A percentile compares a stretch with the other conserved stretches of the same genome.
These are phyloP conservation scores for Chionoecetes opilio DNA, from an alignment of 1,140 invertebrate genomes.

Conservation along the genomic window DNA sequence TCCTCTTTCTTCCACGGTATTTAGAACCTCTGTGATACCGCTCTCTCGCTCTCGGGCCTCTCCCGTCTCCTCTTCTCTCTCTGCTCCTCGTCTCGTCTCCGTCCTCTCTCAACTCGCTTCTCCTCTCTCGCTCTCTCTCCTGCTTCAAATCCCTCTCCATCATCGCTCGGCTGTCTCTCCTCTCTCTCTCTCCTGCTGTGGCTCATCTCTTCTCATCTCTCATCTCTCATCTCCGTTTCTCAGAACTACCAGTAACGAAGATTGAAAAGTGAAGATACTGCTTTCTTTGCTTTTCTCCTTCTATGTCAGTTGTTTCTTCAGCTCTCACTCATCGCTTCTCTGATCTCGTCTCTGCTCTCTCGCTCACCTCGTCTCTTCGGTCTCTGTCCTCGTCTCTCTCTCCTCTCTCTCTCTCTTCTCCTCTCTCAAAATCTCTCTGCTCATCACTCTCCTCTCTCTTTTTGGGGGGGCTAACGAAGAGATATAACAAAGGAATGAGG, in stretches of 20 bases:
- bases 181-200: background rate
- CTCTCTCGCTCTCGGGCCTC: too few species aligned
- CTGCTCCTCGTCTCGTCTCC: background rate
- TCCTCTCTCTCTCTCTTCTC: background rate
- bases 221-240: background rate
- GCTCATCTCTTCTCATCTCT: background rate
- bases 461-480: too few species aligned
- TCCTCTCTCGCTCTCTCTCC: background rate
- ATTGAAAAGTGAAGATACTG: too few species aligned
- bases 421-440: background rate
- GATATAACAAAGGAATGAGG: too few species aligned
- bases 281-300: background rate
- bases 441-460: background rate
- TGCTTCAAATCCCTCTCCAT: background rate
- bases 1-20: too few species aligned
- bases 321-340: background rate
- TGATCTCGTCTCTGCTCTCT: background rate
- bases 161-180: background rate
- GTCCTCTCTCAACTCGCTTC: background rate
- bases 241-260: too few species aligned
- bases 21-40: too few species aligned
- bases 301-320: background rate
- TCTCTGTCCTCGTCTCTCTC: background rate
- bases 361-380: background rate
- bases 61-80: background rate